Percentiles rank a stretch among this genome's conserved stretches.
These are phyloP conservation scores for Phalacrocorax aristotelis DNA, from an alignment of 2,113 vertebrate genomes.

Conservation along the genomic window DNA sequence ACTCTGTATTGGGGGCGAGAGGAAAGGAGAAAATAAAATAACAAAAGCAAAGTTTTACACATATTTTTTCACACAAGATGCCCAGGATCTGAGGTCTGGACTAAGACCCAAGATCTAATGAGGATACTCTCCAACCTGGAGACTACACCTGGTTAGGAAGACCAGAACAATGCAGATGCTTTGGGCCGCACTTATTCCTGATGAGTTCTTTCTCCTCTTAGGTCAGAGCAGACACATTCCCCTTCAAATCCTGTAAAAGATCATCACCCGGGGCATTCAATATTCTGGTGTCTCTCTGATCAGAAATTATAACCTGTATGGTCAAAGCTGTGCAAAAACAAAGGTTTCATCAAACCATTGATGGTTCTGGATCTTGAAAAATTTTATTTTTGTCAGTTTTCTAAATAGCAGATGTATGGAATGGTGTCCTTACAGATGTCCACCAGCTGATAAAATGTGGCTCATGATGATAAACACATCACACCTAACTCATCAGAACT, in stretches of 20 bases:
- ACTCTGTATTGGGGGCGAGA: accelerated
- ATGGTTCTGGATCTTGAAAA: background rate
- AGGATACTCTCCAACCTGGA: background rate
- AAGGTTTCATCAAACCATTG: background rate
- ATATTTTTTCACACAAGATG: background rate
- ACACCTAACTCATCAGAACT: background rate
- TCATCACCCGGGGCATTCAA: background rate
- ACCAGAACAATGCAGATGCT: background rate
- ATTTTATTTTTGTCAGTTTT: background rate
- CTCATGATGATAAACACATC: background rate
- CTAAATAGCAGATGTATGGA: background rate
- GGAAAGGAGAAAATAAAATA: background rate
- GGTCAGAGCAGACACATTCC: background rate
- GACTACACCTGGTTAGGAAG: background rate
- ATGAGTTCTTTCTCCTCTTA: background rate
- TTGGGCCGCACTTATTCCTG: background rate
- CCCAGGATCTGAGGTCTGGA: background rate
- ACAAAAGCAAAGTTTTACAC: background rate
- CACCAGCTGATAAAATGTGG: background rate
- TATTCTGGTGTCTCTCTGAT: background rate
- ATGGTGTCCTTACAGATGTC: background rate
- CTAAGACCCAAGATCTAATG: background rate
- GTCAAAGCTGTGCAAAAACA: background rate
- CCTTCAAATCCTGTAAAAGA: background rate
- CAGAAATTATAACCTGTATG: background rate